Percentiles rank a stretch among this genome's conserved stretches.
Conservation (phyloP, 1,140 invertebrate genomes). For the Eueides isabella region DNA sequence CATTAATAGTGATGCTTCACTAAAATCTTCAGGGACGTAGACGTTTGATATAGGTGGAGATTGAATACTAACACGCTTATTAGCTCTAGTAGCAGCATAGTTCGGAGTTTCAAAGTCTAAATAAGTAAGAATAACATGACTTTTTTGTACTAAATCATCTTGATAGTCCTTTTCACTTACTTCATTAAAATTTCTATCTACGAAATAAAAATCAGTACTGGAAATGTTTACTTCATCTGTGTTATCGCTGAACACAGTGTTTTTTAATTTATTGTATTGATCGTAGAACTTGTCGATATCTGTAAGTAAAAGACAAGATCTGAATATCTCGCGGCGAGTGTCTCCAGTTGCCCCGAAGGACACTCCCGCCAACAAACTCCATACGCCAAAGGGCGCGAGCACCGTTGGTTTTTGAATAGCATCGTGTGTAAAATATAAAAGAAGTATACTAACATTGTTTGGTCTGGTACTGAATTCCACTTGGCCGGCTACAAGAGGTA, state of each 20-base stretch:
- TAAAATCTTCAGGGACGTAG: slow-evolving; percentile 66
- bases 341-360: slow-evolving; percentile 47
- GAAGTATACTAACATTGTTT: slow-evolving; percentile 61
- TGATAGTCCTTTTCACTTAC: slow-evolving; percentile 15
- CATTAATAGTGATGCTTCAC: slow-evolving; percentile 86
- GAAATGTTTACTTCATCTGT: slow-evolving; percentile 45
- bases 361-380: slow-evolving; percentile 58
- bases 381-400: slow-evolving; percentile 63
- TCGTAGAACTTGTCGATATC: slow-evolving; percentile 40
- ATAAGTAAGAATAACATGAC: slow-evolving; percentile 43
- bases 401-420: slow-evolving; percentile 52
- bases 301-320: slow-evolving; percentile 51
- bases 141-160: slow-evolving; percentile 40
- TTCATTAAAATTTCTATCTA: slow-evolving; percentile 49
- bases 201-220: slow-evolving; percentile 57
- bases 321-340: slow-evolving; percentile 39
- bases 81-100: slow-evolving; percentile 46
- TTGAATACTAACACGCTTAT: slow-evolving; percentile 48
- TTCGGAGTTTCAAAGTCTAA: slow-evolving; percentile 55
- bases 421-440: slow-evolving; percentile 54
- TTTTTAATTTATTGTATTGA: slow-evolving; percentile 51
- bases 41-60: slow-evolving; percentile 51
- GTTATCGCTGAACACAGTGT: slow-evolving; percentile 40
- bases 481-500: slow-evolving; percentile 45
- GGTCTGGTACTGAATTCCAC: slow-evolving; percentile 57